A percentile compares a stretch with the other conserved stretches of the same genome.
These are phyloP conservation scores for Andrena dorsata DNA, from an alignment of 2,888 invertebrate genomes.

Conservation along the genomic window DNA sequence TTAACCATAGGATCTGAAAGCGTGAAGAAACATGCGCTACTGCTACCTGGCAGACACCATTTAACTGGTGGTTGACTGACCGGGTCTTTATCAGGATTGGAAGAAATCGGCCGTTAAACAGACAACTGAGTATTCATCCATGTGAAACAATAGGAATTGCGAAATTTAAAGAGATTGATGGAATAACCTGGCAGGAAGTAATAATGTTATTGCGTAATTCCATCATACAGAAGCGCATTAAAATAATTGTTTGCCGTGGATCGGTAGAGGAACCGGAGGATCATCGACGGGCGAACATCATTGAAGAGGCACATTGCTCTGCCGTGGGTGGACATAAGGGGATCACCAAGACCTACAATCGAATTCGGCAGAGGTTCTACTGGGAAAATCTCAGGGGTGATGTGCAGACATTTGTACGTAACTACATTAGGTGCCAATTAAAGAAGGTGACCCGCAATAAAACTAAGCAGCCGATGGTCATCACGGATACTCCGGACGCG, in stretches of 20 bases:
- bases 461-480: conserved; percentile 46
- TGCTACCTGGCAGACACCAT: too few relatives aligned
- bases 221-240: not conserved
- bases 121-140: not conserved
- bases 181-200: not conserved
- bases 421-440: conserved; percentile 40
- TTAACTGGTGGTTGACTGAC: too few relatives aligned
- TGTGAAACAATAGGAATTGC: not conserved
- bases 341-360: conserved; percentile 35
- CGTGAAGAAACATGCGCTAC: too few relatives aligned
- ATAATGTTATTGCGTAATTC: not conserved
- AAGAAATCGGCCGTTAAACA: too few relatives aligned
- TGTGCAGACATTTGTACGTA: conserved; percentile 29
- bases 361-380: conserved; percentile 5
- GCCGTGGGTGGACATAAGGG: conserved; percentile 51
- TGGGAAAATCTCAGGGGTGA: conserved; percentile 24
- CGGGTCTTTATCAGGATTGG: too few relatives aligned
- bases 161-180: not conserved
- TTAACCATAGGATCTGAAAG: too few relatives aligned
- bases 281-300: not conserved
- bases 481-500: conserved; percentile 40
- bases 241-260: conserved; percentile 8
- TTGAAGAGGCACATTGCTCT: conserved; percentile 1
- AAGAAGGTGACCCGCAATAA: conserved; percentile 50
- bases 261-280: conserved; percentile 4